Conservation (phyloP, 2,113 vertebrate genomes). For the Ornithorhynchus anatinus region DNA sequence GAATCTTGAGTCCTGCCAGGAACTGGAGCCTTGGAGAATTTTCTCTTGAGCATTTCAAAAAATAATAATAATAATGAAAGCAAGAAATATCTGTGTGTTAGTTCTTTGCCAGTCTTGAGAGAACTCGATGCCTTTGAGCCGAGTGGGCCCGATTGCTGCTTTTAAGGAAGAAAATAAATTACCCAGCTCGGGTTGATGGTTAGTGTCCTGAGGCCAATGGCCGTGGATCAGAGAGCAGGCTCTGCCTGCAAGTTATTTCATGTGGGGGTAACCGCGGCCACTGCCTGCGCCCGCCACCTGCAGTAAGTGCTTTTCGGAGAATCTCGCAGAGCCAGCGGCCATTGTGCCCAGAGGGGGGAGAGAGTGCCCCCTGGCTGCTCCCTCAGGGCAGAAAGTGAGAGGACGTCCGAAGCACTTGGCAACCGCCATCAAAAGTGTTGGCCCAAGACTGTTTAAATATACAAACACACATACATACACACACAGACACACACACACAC, state of each 20-base stretch:
- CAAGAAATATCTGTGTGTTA: background rate
- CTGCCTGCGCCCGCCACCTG: constrained; percentile 69
- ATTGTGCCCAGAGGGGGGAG: constrained; percentile 14
- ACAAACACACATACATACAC: no score
- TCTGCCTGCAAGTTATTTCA: constrained; percentile 64
- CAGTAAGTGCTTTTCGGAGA: constrained; percentile 67
- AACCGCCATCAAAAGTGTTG: constrained; percentile 74
- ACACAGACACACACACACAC: no score
- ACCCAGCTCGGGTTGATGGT: constrained; percentile 26
- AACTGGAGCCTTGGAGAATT: constrained; percentile 53
- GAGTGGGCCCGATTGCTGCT: constrained; percentile 59
- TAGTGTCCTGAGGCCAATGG: constrained; percentile 54
- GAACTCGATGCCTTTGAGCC: constrained; percentile 56
- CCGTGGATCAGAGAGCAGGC: constrained; percentile 65
- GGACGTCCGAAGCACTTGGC: constrained; percentile 69
- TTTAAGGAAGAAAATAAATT: constrained; percentile 30
- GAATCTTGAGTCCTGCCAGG: constrained; percentile 8
- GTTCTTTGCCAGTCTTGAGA: constrained; percentile 49
- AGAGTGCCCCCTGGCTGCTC: constrained; percentile 44
- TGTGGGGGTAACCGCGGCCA: constrained; percentile 46
- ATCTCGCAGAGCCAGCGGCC: constrained; percentile 61
- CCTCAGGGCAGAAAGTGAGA: constrained; percentile 55
- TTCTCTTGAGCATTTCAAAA: constrained; percentile 71
- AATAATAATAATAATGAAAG: constrained; percentile 53
- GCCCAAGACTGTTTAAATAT: constrained; percentile 75